phyloP scores from a whole-genome alignment of 2,888 invertebrate species.

The Heteromurus nitidus region DNA sequence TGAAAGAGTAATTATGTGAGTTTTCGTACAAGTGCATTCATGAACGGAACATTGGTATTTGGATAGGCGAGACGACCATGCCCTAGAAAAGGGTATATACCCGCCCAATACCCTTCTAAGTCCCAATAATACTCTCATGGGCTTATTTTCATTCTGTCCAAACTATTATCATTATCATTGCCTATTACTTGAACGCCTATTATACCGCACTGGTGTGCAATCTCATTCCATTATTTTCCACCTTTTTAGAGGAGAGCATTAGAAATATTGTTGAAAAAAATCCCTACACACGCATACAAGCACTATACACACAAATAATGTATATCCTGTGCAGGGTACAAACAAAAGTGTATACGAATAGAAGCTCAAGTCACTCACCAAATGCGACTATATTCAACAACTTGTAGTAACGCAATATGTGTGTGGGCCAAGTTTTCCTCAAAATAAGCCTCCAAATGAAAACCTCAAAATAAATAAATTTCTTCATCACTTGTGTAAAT shows the following conservation, averaged over 20 bases:
- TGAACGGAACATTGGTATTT: constrained; percentile 23
- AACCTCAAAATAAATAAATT: constrained; percentile 60
- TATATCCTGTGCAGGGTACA: neutral
- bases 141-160: constrained; percentile 23
- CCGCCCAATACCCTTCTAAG: constrained; percentile 19
- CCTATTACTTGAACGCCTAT: constrained; percentile 7
- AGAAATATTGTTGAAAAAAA: neutral
- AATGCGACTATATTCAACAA: no score
- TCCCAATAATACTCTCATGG: constrained; percentile 37
- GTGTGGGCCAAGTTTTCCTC: constrained; percentile 42
- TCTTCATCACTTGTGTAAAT: constrained; percentile 60
- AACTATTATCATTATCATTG: constrained; percentile 22
- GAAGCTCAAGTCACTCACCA: neutral
- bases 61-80: constrained; percentile 18
- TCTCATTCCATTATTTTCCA: constrained; percentile 8
- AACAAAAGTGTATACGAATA: neutral
- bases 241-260: neutral
- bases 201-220: constrained; percentile 7
- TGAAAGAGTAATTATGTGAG: neutral
- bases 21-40: neutral
- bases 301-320: neutral
- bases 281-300: neutral
- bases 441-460: constrained; percentile 50
- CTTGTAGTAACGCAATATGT: neutral
- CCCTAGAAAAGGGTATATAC: constrained; percentile 9